phyloP scores from a whole-genome alignment of 2,797 vertebrate genomes.

The Falco concolor region DNA sequence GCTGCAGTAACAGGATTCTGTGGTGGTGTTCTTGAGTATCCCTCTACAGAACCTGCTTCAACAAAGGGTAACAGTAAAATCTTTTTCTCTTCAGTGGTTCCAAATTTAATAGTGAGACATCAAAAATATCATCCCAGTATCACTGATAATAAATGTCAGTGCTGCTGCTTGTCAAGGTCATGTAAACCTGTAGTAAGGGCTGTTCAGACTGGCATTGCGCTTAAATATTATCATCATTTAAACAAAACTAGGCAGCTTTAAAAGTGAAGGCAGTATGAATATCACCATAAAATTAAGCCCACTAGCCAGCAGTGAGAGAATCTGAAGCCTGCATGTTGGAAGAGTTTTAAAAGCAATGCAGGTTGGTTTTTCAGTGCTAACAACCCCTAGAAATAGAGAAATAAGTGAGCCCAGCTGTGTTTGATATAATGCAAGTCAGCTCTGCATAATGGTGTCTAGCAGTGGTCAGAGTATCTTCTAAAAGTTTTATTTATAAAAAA shows the following conservation, averaged over 20 bases:
- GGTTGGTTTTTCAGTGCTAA: background rate
- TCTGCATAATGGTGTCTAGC: background rate
- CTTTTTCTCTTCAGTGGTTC: background rate
- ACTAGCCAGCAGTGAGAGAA: background rate
- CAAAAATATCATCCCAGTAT: background rate
- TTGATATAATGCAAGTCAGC: background rate
- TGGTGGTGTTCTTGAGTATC: background rate
- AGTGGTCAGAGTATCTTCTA: background rate
- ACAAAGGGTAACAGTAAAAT: background rate
- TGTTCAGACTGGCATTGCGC: background rate
- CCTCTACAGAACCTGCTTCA: background rate
- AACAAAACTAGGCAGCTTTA: slow-evolving; percentile 7
- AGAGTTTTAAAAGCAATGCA: background rate
- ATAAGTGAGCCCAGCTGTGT: background rate
- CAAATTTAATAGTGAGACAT: slow-evolving; percentile 24
- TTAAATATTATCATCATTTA: slow-evolving; percentile 13
- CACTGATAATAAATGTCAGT: slow-evolving; percentile 22
- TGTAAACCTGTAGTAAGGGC: background rate
- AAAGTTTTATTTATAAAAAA: background rate
- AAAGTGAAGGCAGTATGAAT: slow-evolving; percentile 14
- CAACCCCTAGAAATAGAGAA: background rate
- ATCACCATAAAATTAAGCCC: background rate
- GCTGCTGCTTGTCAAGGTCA: slow-evolving; percentile 24
- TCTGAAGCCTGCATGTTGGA: background rate
- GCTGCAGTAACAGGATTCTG: background rate